Evolutionary conservation across 2,888 invertebrate species (phyloP).

Genomic region (Sialis fuliginosa): DNA sequence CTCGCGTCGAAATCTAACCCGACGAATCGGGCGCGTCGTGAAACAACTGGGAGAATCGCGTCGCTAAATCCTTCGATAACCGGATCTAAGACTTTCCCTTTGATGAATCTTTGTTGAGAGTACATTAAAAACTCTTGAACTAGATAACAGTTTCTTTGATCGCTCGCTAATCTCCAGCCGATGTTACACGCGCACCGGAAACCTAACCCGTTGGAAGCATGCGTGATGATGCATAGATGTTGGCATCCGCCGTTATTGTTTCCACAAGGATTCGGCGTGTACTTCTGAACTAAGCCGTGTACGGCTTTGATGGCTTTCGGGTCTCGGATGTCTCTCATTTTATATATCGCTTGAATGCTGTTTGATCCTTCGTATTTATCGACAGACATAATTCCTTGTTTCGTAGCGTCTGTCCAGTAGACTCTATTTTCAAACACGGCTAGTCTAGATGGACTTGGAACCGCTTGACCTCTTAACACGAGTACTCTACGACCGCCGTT

Average conservation of each 20-base stretch:
- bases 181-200: constrained; percentile 86
- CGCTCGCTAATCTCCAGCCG: constrained; percentile 58
- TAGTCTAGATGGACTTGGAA: constrained; percentile 70
- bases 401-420: constrained; percentile 83
- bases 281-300: constrained; percentile 59
- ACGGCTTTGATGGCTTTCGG: constrained; percentile 72
- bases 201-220: constrained; percentile 49
- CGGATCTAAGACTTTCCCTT: constrained; percentile 78
- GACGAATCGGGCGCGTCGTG: constrained; percentile 79
- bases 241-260: constrained; percentile 78
- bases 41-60: constrained; percentile 87
- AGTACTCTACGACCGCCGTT: constrained; percentile 66
- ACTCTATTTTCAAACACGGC: constrained; percentile 74
- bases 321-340: constrained; percentile 61
- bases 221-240: constrained; percentile 86
- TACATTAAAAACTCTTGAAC: constrained; percentile 86
- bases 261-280: constrained; percentile 67
- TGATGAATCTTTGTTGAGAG: constrained; percentile 88
- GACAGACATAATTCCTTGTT: constrained; percentile 74
- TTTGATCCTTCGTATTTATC: constrained; percentile 69
- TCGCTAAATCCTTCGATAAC: constrained; percentile 84
- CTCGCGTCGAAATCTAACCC: constrained; percentile 87
- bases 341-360: constrained; percentile 63
- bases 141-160: constrained; percentile 61
- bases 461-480: constrained; percentile 64